phyloP scores from a whole-genome alignment of 2,113 vertebrate species.

The Syngnathus floridae region DNA sequence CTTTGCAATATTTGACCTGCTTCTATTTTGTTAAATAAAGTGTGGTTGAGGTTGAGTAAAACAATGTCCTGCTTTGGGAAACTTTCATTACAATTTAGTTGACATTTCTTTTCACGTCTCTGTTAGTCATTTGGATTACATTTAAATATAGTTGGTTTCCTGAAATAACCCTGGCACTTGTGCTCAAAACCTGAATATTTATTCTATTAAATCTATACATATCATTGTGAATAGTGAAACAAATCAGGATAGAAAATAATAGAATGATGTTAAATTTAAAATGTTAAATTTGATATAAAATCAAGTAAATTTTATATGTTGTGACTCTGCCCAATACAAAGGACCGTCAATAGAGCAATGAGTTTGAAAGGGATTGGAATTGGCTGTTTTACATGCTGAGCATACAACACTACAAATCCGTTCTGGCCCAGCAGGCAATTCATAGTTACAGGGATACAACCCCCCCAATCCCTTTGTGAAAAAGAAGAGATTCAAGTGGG shows the following conservation, averaged over 20 bases:
- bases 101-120: neutral
- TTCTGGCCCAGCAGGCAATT: slow-evolving; percentile 43
- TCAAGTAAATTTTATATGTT: neutral
- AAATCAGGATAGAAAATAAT: too few species aligned
- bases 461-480: slow-evolving; percentile 6
- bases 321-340: slow-evolving; percentile 18
- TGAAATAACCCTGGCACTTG: neutral
- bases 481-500: slow-evolving; percentile 51
- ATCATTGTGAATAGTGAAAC: too few species aligned
- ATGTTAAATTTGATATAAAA: too few species aligned
- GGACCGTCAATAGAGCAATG: slow-evolving; percentile 48
- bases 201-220: too few species aligned
- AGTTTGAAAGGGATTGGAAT: slow-evolving; percentile 19
- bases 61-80: slow-evolving; percentile 16
- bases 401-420: slow-evolving; percentile 41
- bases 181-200: neutral
- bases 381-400: slow-evolving; percentile 47
- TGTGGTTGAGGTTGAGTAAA: slow-evolving; percentile 73
- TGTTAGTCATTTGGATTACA: neutral
- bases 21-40: slow-evolving; percentile 78
- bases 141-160: neutral
- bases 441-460: slow-evolving; percentile 24
- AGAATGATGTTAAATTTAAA: too few species aligned
- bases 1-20: slow-evolving; percentile 76
- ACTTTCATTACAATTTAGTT: slow-evolving; percentile 14